A percentile compares a stretch with the other conserved stretches of the same genome.
These are phyloP conservation scores for Ametastegia equiseti DNA, from an alignment of 2,888 invertebrate genomes.

Conservation along the genomic window DNA sequence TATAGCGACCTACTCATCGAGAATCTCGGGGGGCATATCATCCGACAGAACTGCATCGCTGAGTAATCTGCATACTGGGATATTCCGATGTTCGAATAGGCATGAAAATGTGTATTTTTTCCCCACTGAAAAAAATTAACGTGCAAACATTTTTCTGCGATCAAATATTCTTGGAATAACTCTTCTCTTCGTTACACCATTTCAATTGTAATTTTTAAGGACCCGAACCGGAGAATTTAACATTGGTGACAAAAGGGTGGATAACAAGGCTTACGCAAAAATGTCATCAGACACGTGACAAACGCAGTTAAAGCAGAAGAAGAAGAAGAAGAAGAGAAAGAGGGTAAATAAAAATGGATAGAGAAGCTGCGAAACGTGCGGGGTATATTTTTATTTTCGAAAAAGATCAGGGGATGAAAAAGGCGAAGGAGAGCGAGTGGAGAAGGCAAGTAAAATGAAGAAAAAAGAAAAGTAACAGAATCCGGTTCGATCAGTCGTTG, in stretches of 20 bases:
- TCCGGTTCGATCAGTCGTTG: background rate
- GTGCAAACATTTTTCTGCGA: too few species aligned
- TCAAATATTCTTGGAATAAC: too few species aligned
- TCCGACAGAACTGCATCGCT: background rate
- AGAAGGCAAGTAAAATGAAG: too few species aligned
- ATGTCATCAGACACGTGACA: too few species aligned
- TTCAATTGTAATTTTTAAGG: too few species aligned
- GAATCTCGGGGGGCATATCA: background rate
- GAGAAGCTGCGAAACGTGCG: background rate
- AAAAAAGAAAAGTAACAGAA: slow-evolving; percentile 7
- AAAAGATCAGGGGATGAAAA: background rate
- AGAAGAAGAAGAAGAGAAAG: background rate
- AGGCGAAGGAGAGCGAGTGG: background rate
- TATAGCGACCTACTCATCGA: background rate
- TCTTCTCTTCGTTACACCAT: too few species aligned
- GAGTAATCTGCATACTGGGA: background rate
- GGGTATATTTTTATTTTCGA: background rate
- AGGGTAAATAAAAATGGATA: background rate
- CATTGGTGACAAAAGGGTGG: too few species aligned
- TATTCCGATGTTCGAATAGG: background rate
- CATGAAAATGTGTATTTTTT: background rate
- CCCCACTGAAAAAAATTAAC: background rate
- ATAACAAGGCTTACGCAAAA: too few species aligned
- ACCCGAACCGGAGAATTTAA: too few species aligned
- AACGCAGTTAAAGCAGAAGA: background rate